phyloP scores from a whole-genome alignment of 2,797 vertebrate genomes.

The Limosa lapponica region DNA sequence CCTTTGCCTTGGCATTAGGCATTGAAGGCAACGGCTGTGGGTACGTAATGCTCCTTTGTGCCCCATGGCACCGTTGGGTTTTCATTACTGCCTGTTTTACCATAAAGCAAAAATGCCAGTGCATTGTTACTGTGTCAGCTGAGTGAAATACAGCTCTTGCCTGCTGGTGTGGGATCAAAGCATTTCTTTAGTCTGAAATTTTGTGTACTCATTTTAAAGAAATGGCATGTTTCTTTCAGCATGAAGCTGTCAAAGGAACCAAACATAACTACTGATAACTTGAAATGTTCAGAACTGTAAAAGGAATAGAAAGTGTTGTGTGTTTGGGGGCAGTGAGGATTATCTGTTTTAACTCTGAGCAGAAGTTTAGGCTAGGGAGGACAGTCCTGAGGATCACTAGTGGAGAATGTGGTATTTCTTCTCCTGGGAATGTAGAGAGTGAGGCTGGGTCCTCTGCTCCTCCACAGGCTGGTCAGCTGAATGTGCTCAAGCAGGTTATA shows the following conservation, averaged over 20 bases:
- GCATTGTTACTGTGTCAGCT: neutral
- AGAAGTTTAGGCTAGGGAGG: neutral
- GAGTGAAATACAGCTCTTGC: conserved; percentile 15
- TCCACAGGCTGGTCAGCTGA: neutral
- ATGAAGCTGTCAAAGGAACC: neutral
- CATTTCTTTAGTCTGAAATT: neutral
- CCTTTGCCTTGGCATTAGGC: neutral
- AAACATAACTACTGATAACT: neutral
- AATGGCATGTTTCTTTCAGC: neutral
- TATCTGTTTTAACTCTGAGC: neutral
- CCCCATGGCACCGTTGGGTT: neutral
- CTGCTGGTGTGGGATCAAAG: conserved; percentile 6
- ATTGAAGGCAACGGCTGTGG: neutral
- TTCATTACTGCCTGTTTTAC: neutral
- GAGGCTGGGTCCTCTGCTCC: neutral
- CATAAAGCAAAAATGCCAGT: neutral
- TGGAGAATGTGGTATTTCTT: neutral
- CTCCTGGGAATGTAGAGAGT: neutral
- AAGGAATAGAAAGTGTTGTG: neutral
- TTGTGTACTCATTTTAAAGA: neutral
- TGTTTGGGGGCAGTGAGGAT: neutral
- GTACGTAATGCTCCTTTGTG: neutral
- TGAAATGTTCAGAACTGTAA: neutral
- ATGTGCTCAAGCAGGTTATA: neutral
- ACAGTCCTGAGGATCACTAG: neutral